Evolutionary conservation across 2,797 vertebrate genomes (phyloP), one percentile per base, ranked within the genome.

Genomic region (Acrossocheilus wenchowensis): DNA sequence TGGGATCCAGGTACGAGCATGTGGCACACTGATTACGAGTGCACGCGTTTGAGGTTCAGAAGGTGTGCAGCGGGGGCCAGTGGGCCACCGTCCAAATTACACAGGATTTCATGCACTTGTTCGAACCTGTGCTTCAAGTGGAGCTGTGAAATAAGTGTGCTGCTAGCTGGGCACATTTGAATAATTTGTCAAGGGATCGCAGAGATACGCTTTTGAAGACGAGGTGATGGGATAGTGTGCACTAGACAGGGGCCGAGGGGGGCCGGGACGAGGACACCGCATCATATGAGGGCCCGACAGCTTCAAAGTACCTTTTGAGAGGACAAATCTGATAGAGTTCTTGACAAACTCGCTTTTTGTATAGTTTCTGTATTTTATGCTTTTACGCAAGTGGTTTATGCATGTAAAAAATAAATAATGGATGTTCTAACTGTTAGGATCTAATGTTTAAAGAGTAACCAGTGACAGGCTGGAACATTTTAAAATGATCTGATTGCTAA

Each of bases 111-210:
- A 93, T 88, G 92, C 41, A 23, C 90, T 64, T 64, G 54, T 92
- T 93, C 91, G 88, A 92, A 88, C 92, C 84, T 80, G 84, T 34
- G 80, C 88, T 92, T 95, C 90, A 92, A 93, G 91, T 93, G 89
- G 90, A 43, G 90, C 91, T 90, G 91, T 91, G 90, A 94, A 94
- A 94, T 91, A 90, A 91, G 93, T 89, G 84, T 64, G 86, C 85
- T 81, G 89, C 69, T 72, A 92, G 91, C 86, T 64, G 3, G 5
- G 87, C 82, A 91, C 83, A 93, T 94, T 94, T 94, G 86, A 94
- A 95, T 95, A 94, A 93, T 92, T 93, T 93, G 78, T 80, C 19
- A 88, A 90, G 92, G 88, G 91, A 75, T 23, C 86, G 89, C 85
- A 81, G 60, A 74, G 50, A 86, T 80, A 71, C 21, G 71, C 69